Evolutionary conservation across 1,140 invertebrate genomes (phyloP).

Genomic region (Aphis gossypii): DNA sequence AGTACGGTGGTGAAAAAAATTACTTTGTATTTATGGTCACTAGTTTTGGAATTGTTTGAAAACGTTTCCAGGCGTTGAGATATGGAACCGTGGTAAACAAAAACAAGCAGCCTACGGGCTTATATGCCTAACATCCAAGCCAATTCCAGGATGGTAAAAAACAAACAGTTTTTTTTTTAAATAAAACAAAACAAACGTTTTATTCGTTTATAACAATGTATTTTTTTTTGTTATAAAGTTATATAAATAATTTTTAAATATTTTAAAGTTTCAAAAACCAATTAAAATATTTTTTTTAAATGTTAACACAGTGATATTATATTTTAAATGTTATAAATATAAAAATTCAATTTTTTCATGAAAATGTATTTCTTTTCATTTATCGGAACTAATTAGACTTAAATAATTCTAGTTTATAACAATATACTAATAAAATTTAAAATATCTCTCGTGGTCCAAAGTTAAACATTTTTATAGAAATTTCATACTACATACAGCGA

Average conservation of each 20-base stretch:
- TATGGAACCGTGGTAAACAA: neutral
- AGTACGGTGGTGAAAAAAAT: neutral
- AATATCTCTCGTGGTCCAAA: neutral
- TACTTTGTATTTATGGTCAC: neutral
- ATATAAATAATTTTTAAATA: neutral
- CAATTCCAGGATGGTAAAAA: neutral
- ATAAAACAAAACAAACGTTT: conserved; percentile 4
- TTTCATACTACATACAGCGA: too few relatives aligned
- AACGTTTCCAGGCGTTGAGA: neutral
- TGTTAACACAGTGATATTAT: neutral
- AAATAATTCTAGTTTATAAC: neutral
- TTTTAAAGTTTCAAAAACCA: too few relatives aligned
- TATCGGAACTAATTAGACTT: too few relatives aligned
- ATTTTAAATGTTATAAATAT: neutral
- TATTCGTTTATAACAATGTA: neutral
- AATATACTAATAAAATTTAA: neutral
- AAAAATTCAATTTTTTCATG: neutral
- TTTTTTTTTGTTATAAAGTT: neutral
- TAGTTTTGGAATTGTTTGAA: neutral
- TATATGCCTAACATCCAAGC: neutral
- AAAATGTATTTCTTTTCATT: neutral
- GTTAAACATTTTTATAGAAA: neutral
- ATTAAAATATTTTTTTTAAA: neutral
- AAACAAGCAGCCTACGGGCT: neutral
- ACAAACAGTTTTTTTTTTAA: neutral